Evolutionary conservation across 2,888 invertebrate genomes (phyloP), one percentile per base, ranked within the genome.

Genomic region (Ennomos fuscantarius): DNA sequence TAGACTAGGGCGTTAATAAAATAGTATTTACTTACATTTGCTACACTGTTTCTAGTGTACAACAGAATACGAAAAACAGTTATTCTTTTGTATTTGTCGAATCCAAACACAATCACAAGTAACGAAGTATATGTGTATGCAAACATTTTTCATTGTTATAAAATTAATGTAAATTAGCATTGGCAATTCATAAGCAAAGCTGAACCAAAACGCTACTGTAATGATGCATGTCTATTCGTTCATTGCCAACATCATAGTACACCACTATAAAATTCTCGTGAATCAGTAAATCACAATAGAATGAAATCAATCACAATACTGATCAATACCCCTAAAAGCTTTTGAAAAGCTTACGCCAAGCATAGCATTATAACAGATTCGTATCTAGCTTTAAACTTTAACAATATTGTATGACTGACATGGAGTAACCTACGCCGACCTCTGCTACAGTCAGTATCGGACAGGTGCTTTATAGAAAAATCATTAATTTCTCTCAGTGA

Each of bases 381-480:
- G 39, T 31, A 52, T 43, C n/a, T 8, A 42, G 56, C 46, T 60
- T 55, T 61, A 55, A 64, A 54, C 47, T 61, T 62, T 10, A 57
- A 68, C 73, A 65, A 69, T 72, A 65, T 65, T 56, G 61, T 71
- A 35, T 79, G 76, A 83, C 70, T 69, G 80, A 70, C 77, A 76
- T 68, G 63, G 57, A 47, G 63, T 79, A 79, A 79, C 81, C 78
- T 63, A 11, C 46, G 54, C 41, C 60, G 75, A 79, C 76, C 78
- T 73, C 55, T 66, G 45, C 56, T 37, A 54, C 46, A 49, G 58
- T 54, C 44, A 12, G 35, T 39, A 47, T 58, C 32, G 55, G 71
- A 60, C 72, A 72, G 69, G 70, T 74, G 73, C 67, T 68, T 69
- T 65, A 76, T 81, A 74, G 70, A 70, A 76, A 79, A 78, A 55